Percentiles rank a stretch among this genome's conserved stretches.
phyloP scores from a whole-genome alignment of 2,113 vertebrate genomes.

The Chlamydotis undulata region DNA sequence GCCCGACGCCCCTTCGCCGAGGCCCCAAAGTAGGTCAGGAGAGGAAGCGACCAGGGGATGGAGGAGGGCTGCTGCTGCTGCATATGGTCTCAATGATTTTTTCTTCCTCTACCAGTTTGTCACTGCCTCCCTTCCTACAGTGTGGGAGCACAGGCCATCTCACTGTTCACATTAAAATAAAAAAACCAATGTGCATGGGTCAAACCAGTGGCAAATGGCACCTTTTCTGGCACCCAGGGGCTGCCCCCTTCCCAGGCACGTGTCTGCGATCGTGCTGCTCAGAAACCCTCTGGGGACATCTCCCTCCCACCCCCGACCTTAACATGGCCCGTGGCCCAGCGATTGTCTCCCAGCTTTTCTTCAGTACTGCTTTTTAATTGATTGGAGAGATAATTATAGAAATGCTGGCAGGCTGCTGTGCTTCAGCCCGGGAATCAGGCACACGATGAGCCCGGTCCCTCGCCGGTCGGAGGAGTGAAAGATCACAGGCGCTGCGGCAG shows the following conservation, averaged over 20 bases:
- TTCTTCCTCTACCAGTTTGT: neutral
- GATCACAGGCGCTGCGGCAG: neutral
- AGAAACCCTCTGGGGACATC: neutral
- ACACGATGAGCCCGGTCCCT: neutral
- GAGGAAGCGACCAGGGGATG: neutral
- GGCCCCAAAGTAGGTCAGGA: neutral
- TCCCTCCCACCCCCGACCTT: neutral
- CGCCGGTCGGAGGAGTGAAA: neutral
- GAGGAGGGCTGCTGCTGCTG: neutral
- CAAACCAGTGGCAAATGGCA: neutral
- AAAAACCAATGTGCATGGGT: rapidly evolving
- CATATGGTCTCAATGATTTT: neutral
- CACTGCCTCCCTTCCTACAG: rapidly evolving
- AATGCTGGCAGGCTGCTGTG: neutral
- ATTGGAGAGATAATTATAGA: slow-evolving; percentile 34
- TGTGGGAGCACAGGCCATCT: neutral
- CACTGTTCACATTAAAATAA: neutral
- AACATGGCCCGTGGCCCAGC: neutral
- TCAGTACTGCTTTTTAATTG: neutral
- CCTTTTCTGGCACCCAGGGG: neutral
- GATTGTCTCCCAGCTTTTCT: neutral
- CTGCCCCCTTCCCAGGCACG: neutral
- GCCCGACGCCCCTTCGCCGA: rapidly evolving
- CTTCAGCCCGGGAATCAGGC: neutral
- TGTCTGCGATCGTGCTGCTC: neutral